phyloP scores from a whole-genome alignment of 2,888 invertebrate genomes.

The Pristionchus japonicus region DNA sequence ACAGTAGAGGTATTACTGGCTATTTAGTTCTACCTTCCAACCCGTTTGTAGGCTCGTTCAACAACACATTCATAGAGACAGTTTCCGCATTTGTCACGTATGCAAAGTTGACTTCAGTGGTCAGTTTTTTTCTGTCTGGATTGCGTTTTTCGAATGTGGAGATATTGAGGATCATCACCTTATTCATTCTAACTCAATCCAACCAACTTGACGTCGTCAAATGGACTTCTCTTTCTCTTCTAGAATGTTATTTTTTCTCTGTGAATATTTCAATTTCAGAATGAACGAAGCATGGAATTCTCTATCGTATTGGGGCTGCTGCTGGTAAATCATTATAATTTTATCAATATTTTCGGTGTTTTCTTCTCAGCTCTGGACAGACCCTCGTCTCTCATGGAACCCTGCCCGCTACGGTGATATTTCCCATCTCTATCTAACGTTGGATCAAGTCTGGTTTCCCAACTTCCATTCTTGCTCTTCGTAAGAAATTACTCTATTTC shows the following conservation, averaged over 20 bases:
- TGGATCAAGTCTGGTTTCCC: conserved; percentile 15
- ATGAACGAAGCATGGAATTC: conserved; percentile 2
- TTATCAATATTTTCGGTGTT: background rate
- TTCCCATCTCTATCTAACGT: background rate
- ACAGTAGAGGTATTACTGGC: background rate
- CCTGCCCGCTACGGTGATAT: background rate
- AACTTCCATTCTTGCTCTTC: conserved; percentile 1
- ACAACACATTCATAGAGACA: background rate
- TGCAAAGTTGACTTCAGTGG: background rate
- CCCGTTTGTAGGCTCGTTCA: background rate
- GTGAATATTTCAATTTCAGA: background rate
- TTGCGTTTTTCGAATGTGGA: no score
- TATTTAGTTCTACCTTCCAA: background rate
- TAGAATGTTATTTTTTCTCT: no score
- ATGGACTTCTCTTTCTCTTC: background rate
- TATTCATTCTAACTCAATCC: no score
- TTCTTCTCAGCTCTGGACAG: background rate
- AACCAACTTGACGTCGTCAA: no score
- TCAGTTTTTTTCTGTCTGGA: background rate
- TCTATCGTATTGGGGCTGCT: background rate
- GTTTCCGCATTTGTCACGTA: background rate
- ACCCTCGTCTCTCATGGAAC: background rate
- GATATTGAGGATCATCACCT: no score
- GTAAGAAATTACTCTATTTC: background rate
- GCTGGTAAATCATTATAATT: background rate